These are phyloP conservation scores for Unio delphinus DNA, from an alignment of 2,888 invertebrate species.

Conservation along the genomic window DNA sequence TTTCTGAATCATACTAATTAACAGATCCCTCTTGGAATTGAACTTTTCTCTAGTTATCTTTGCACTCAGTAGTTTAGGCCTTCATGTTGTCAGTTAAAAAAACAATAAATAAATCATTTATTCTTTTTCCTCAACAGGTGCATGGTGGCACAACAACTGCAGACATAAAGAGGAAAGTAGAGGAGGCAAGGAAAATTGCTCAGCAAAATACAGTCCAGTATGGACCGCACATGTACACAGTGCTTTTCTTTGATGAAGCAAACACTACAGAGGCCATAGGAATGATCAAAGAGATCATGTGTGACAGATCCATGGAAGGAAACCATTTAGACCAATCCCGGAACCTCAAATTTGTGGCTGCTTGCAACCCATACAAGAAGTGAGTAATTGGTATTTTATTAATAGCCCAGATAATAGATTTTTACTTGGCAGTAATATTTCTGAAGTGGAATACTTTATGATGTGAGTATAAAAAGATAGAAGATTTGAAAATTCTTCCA, in stretches of 20 bases:
- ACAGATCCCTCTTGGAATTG: too few relatives aligned
- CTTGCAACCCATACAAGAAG: constrained; percentile 69
- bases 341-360: constrained; percentile 64
- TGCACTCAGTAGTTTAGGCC: too few relatives aligned
- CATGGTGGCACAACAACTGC: constrained; percentile 65
- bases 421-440: too few relatives aligned
- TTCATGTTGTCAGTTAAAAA: too few relatives aligned
- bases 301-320: constrained; percentile 62
- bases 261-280: constrained; percentile 69
- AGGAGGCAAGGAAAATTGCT: constrained; percentile 50
- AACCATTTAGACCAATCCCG: constrained; percentile 37
- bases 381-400: constrained; percentile 21
- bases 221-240: constrained; percentile 55
- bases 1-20: too few relatives aligned
- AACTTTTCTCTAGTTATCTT: too few relatives aligned
- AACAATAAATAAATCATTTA: too few relatives aligned
- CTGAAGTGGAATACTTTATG: too few relatives aligned
- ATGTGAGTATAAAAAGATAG: too few relatives aligned
- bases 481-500: too few relatives aligned
- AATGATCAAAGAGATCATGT: constrained; percentile 68
- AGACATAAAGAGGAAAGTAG: constrained; percentile 59
- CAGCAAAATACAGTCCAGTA: constrained; percentile 37
- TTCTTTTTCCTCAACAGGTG: constrained; percentile 34
- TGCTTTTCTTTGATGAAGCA: constrained; percentile 68
- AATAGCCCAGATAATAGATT: too few relatives aligned